Percentiles rank a stretch among this genome's conserved stretches.
phyloP scores from a whole-genome alignment of 2,797 vertebrate genomes.

The Catostomus latipinnis region DNA sequence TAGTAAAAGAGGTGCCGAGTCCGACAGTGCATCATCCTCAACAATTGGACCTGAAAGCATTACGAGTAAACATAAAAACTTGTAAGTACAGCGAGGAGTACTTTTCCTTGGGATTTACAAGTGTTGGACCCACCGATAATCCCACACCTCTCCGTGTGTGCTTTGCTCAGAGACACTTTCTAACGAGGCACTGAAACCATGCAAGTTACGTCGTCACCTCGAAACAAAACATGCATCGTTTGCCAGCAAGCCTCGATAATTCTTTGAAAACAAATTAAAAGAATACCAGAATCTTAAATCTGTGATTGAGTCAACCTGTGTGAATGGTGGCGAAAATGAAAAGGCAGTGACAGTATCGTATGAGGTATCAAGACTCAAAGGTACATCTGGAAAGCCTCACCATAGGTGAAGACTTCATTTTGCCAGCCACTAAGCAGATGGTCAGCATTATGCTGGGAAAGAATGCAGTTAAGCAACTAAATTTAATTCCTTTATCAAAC shows the following conservation, averaged over 20 bases:
- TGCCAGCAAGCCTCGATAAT: slow-evolving; percentile 10
- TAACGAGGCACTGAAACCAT: slow-evolving; percentile 38
- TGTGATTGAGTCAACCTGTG: neutral
- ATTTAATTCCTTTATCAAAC: slow-evolving; percentile 36
- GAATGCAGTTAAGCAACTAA: slow-evolving; percentile 30
- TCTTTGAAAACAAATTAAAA: slow-evolving; percentile 15
- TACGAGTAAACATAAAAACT: neutral
- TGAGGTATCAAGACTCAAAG: neutral
- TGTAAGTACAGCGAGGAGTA: slow-evolving; percentile 2
- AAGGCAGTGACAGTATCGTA: neutral
- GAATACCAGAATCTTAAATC: neutral
- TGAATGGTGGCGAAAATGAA: neutral
- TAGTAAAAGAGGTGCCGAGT: too few relatives aligned
- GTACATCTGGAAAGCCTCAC: slow-evolving; percentile 2
- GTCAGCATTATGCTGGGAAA: slow-evolving; percentile 17
- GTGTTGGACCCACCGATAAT: slow-evolving; percentile 21
- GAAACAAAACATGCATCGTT: slow-evolving; percentile 37
- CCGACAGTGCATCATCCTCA: neutral
- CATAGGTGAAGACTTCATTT: neutral
- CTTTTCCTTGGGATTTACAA: slow-evolving; percentile 21
- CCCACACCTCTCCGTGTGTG: neutral
- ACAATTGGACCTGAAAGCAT: neutral
- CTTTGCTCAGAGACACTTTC: slow-evolving; percentile 28
- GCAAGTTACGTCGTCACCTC: slow-evolving; percentile 24
- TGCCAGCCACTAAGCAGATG: neutral